Base-by-base conservation (phyloP, 2,113 vertebrate genomes). In the Nothocercus nigrocapillus region DNA sequence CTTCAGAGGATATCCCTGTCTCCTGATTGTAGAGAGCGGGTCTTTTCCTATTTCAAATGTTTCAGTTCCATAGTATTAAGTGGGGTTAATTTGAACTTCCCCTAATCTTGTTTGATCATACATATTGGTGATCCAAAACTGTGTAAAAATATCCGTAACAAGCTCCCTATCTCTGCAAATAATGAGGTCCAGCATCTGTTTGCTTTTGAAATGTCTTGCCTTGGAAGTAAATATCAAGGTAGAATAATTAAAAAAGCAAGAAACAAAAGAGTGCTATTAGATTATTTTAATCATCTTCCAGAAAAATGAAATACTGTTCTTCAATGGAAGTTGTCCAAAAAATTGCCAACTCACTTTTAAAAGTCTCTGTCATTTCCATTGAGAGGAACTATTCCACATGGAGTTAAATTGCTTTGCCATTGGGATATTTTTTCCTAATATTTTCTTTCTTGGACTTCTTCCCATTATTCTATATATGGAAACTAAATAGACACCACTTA, bases 171-270 rank as follows among this genome's bases (percentile, higher is more conserved):
- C 58, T 82, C 24, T 80, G 38, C 34, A 25, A 89, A 28, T 76
- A 88, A 53, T 76, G 63, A 85, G 38, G 53, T 66, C 34, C 40
- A 85, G 10, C 30, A 85, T 69, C 67, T 82, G 28, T 82, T 73
- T 82, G 32, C 34, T 79, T 93, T 88, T 80, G 58, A 88, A 89
- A 85, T 59, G 40, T 30, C 72, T 66, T 69, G 88, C 11, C 58
- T 85, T 93, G 85, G 76, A 30, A 77, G 30, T 62, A 93, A 94
- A 91, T 89, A 93, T 69, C 49, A 80, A 75, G 61, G 13, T 51
- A 15, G 63, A 87, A 88, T 82, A 85, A 76, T 53, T 47, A 62
- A 8, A 76, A 75, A 68, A 68, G 6, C 13, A 78, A 78, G 63
- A 72, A 22, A 51, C 18, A 79, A 68, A 64, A 61, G 30, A 38